Evolutionary conservation across 2,113 vertebrate species (phyloP).

Genomic region (Ploceus nigricollis): DNA sequence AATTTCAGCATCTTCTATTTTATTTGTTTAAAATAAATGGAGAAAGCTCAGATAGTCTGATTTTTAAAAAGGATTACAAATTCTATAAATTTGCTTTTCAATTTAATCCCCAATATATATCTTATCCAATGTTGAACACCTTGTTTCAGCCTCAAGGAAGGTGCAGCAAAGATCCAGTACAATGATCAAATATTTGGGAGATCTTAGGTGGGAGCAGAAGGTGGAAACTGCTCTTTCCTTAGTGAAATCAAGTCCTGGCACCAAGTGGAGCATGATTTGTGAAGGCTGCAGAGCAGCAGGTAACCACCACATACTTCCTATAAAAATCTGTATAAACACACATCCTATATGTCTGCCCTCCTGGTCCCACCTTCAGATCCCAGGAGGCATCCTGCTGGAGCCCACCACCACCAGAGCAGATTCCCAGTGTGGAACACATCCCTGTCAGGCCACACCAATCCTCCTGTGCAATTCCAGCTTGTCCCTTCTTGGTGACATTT

Average conservation of each 20-base stretch:
- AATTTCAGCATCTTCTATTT: neutral
- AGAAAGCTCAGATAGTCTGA: neutral
- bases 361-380: neutral
- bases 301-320: neutral
- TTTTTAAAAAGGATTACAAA: neutral
- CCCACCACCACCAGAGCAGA: neutral
- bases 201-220: neutral
- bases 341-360: neutral
- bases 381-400: rapidly evolving
- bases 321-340: no score
- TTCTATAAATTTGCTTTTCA: neutral
- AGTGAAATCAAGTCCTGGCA: neutral
- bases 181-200: neutral
- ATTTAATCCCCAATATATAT: neutral
- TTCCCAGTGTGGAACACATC: neutral
- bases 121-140: neutral
- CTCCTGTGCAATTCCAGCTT: rapidly evolving
- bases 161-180: neutral
- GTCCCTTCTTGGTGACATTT: neutral
- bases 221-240: neutral
- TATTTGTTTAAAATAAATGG: neutral
- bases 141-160: neutral
- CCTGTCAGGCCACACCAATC: neutral
- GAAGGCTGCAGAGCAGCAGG: neutral
- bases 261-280: neutral